Base-by-base conservation (phyloP, 2,888 invertebrate genomes). In the Mimachlamys varia region DNA sequence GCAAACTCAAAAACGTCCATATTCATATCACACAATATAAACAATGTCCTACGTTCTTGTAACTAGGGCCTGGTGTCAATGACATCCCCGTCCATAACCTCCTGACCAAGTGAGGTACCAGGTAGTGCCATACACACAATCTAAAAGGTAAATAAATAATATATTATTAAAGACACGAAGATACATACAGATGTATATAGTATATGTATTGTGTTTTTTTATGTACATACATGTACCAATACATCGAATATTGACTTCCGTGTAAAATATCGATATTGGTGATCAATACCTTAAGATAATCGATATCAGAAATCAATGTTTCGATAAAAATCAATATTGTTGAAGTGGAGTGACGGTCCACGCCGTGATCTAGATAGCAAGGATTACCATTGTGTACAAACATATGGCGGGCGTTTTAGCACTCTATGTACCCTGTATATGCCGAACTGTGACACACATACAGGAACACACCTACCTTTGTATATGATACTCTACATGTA, bases 291-390 rank as follows among this genome's bases (percentile, higher is more conserved):
- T n/a, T n/a, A n/a, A n/a, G n/a, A n/a, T n/a, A 27, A 13, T 76
- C 27, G 62, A 76, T 76, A 76, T 76, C 62, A 10, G 27, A 76
- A 76, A 76, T 76, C 62, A 27, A 76, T 76, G n/a, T n/a, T 33
- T 4, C 2, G 76, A 76, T 76, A 27, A 12, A 33, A 22, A 76
- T 76, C 76, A 27, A 76, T 76, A 76, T 76, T 76, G n/a, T 58
- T 58, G 19, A 1, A 22, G 22, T 58, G 4, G 76, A 76, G 27
- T 15, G 76, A 33, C 33, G 33, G 12, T 13, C 27, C 76, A 27
- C 76, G 5, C 15, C 17, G 33, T 76, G 22, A 76, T 33, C 76
- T 76, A 76, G 76, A 76, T 76, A 76, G 15, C 76, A 33, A 10
- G 27, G 76, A 10, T 33, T 33, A 33, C 2, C 0, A 19, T 17